Base-by-base conservation (phyloP, 2,888 invertebrate species). In the Isoperla grammatica region DNA sequence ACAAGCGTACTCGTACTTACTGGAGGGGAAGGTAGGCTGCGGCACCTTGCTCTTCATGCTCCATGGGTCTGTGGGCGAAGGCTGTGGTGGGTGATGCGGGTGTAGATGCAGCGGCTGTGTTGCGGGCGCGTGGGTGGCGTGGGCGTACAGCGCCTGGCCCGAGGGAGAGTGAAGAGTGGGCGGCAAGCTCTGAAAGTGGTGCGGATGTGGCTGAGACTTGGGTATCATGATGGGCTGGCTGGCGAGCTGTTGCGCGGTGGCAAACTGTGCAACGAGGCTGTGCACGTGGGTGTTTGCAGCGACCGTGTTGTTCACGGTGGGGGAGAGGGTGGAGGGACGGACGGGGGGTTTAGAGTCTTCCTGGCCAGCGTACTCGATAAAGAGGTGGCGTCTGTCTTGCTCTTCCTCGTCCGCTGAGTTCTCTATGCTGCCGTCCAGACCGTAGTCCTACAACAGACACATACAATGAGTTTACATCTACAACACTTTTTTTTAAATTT, bases 371-470 rank as follows among this genome's bases (percentile, higher is more conserved):
- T 63, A 64, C 23, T 65, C 65, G n/a, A 63, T 62, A 50, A 63
- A 63, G 23, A 61, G 66, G 69, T 71, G 55, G 68, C 67, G 50
- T 29, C 55, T 39, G 39, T 61, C 61, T 35, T 61, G 50, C 11
- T 66, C 76, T 70, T 81, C 81, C 64, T 81, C 81, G 49, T 78
- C 81, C 0, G 81, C 81, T 0, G 81, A 81, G 67, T 79, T 80
- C 54, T 76, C 83, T 70, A 84, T 86, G 62, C 87, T 87, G 71
- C 88, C 88, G 70, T 88, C 87, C 64, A 89, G 77, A 35, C 87
- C 88, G 69, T 88, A 88, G 72, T 89, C 89, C 79, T 87, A 77
- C 60, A 72, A 71, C 8, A 29, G 4, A 29, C 29, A n/a, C n/a
- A n/a, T n/a, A n/a, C n/a, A n/a, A n/a, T n/a, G n/a, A n/a, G n/a